Evolutionary conservation across 2,113 vertebrate genomes (phyloP), one percentile per base, ranked within the genome.

Genomic region (Ursus arctos): DNA sequence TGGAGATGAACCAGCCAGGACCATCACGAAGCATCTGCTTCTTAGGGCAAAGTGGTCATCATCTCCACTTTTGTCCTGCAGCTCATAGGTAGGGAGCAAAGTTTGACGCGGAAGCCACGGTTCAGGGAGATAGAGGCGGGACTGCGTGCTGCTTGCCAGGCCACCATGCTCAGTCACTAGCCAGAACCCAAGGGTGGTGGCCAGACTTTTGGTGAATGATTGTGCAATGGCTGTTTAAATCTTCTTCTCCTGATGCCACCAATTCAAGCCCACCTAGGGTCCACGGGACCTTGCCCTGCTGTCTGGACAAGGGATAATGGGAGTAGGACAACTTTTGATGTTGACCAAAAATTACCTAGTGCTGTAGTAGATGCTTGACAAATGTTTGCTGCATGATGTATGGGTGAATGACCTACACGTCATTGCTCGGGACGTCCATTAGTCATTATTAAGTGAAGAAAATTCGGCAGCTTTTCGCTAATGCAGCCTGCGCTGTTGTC

Each of bases 1-100:
- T 47, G 26, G 53, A 86, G 72, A 89, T 31, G 72, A 96, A 80
- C 83, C 63, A 76, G 61, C 88, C 86, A 61, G 63, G 96, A 59
- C 76, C 28, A 13, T 47, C 28, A 7, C 94, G 40, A 94, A 86
- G 77, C 86, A 67, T 84, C 67, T 88, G 74, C 88, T 94, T 94
- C 83, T 24, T 15, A 79, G n/a, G 83, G 53, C 33, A 79, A 80
- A 71, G 47, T 57, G 86, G 55, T 95, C 28, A 15, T 47, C 40
- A 26, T 31, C 40, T 89, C 61, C 26, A 18, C 57, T 76, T 90
- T 79, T 76, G 80, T 43, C 14, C 15, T 26, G 55, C 8, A 28
- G 40, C 31, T 91, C 14, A 3, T 1, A 16, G 53, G 49, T 0
- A 83, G 28, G n/a, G 19, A 89, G 24, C 33, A 24, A 51, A 40